Evolutionary conservation across 1,140 invertebrate genomes (phyloP), one percentile per base, ranked within the genome.

Genomic region (Mesaphorura yosii): DNA sequence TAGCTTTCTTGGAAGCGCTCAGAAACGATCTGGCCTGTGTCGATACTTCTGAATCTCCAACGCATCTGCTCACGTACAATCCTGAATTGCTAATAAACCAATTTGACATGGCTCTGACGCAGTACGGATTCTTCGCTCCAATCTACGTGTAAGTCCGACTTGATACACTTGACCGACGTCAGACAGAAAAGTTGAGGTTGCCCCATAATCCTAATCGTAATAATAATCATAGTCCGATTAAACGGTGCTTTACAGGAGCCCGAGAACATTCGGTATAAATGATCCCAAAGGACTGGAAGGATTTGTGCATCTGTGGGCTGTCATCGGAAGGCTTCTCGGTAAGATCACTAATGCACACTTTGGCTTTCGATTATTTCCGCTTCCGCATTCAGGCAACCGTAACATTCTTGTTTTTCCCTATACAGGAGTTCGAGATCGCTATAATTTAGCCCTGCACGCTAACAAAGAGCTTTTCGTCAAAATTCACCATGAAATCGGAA

Each of bases 71-170:
- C 6, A 58, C 52, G 14, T 57, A 51, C 39, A 37, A 48, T 14
- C 56, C 57, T 15, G 3, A 28, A 7, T n/a, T 62, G 37, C 44
- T 45, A 6, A 38, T 62, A 19, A 55, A 48, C 45, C 60, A 62
- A 34, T 62, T 56, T 44, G 56, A 56, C 29, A 58, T 62, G 56
- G 53, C 40, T 25, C 48, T 57, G 39, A 62, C 60, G 6, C 60
- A 56, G 29, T 57, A 58, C 27, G 52, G 56, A n/a, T n/a, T n/a
- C n/a, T n/a, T n/a, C n/a, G n/a, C n/a, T n/a, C n/a, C n/a, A n/a
- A n/a, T n/a, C n/a, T n/a, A n/a, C n/a, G n/a, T n/a, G n/a, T n/a
- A n/a, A n/a, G n/a, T n/a, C n/a, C n/a, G n/a, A n/a, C n/a, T n/a
- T n/a, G n/a, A n/a, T n/a, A n/a, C n/a, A n/a, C n/a, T n/a, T n/a